Evolutionary conservation across 2,797 vertebrate genomes (phyloP).

Genomic region (Mus spretus): DNA sequence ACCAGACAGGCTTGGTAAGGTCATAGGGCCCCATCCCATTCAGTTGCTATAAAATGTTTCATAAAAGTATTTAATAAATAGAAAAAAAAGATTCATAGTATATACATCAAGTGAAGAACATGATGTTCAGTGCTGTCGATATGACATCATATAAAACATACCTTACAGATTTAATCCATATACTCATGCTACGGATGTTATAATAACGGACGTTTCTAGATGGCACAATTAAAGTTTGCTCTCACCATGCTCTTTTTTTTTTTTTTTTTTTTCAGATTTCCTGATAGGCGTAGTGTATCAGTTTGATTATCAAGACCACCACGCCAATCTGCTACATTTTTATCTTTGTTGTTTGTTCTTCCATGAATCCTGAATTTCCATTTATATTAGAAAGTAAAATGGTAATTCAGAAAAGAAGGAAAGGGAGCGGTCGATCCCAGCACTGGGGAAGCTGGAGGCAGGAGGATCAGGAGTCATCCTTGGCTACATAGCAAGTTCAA

Average conservation of each 20-base stretch:
- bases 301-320: neutral
- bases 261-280: neutral
- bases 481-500: neutral
- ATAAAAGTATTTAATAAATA: neutral
- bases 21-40: neutral
- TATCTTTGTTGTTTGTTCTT: neutral
- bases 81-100: neutral
- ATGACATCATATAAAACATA: neutral
- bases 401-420: neutral
- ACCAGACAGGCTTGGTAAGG: neutral
- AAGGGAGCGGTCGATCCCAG: neutral
- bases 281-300: neutral
- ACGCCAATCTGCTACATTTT: neutral
- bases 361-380: neutral
- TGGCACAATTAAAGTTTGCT: too few relatives aligned
- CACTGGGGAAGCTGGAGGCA: neutral
- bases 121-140: too few relatives aligned
- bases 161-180: neutral
- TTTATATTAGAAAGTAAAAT: slow-evolving; percentile 29
- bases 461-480: neutral
- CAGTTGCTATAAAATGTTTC: neutral
- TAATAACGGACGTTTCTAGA: neutral
- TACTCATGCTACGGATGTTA: neutral
- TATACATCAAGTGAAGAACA: neutral
- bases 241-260: slow-evolving; percentile 3